Percentiles rank a stretch among this genome's conserved stretches.
phyloP scores from a whole-genome alignment of 2,113 vertebrate species.

The Mesembrinibis cayennensis region DNA sequence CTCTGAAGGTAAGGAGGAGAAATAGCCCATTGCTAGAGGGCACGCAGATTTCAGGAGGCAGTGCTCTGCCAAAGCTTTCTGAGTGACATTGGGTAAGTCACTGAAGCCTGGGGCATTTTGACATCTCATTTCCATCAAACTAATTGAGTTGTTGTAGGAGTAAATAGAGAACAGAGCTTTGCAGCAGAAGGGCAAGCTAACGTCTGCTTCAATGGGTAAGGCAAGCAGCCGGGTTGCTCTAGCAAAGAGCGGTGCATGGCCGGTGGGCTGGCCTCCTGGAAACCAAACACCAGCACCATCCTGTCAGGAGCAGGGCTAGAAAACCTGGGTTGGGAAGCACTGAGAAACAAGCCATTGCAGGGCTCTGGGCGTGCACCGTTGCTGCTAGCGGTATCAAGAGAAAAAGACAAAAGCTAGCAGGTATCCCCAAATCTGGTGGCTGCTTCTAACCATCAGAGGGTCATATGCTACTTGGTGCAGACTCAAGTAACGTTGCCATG shows the following conservation, averaged over 20 bases:
- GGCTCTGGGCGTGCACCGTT: neutral
- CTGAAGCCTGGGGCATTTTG: slow-evolving; percentile 34
- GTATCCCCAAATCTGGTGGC: neutral
- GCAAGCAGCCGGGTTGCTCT: neutral
- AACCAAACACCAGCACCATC: neutral
- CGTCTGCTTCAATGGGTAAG: neutral
- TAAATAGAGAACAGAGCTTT: slow-evolving; percentile 20
- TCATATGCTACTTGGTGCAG: neutral
- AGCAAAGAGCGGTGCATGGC: accelerated
- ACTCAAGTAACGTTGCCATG: neutral
- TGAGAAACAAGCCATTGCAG: neutral
- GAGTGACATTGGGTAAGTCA: slow-evolving; percentile 8
- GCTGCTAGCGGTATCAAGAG: neutral
- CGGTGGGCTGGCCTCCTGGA: neutral
- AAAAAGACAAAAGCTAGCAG: neutral
- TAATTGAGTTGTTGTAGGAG: slow-evolving; percentile 53
- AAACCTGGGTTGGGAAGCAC: neutral
- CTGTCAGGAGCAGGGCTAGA: neutral
- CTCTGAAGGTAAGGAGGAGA: neutral
- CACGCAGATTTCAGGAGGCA: neutral
- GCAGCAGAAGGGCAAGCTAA: neutral
- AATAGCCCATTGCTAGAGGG: neutral
- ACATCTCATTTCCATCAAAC: slow-evolving; percentile 54
- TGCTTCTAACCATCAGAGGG: neutral
- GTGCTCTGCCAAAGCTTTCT: slow-evolving; percentile 7